phyloP scores from a whole-genome alignment of 2,113 vertebrate genomes.

The Anguilla rostrata region DNA sequence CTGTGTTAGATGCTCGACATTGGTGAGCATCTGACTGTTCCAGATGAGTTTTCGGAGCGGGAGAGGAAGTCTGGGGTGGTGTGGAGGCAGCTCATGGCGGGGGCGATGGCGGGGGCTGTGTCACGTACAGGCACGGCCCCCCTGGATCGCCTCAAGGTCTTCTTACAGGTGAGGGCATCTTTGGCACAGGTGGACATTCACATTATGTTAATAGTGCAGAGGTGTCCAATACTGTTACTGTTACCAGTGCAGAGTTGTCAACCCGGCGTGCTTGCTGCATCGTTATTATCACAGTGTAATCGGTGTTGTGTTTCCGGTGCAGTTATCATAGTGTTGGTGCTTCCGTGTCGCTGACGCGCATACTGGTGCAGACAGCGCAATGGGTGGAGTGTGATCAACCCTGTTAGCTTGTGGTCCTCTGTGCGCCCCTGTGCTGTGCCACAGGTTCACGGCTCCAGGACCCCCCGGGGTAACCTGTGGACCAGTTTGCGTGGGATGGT shows the following conservation, averaged over 20 bases:
- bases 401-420: not conserved
- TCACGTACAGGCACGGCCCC: conserved; percentile 92
- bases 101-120: conserved; percentile 84
- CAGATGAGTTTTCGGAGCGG: conserved; percentile 88
- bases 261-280: not conserved
- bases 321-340: too few relatives aligned
- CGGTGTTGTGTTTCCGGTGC: not conserved
- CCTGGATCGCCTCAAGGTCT: conserved; percentile 88
- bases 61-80: conserved; percentile 83
- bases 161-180: conserved; percentile 79
- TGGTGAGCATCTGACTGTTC: conserved; percentile 86
- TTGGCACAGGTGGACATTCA: not conserved
- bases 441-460: conserved; percentile 86
- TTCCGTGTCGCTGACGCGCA: not conserved
- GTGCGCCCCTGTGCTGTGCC: conserved; percentile 39
- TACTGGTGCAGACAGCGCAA: not conserved
- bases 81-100: conserved; percentile 87
- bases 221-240: not conserved
- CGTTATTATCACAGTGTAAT: not conserved
- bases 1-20: conserved; percentile 83
- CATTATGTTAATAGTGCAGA: not conserved
- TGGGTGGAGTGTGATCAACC: not conserved
- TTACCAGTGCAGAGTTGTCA: not conserved
- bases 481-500: conserved; percentile 79
- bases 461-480: conserved; percentile 74